Conservation (phyloP, 1,140 invertebrate genomes). For the Gryon sp. region DNA sequence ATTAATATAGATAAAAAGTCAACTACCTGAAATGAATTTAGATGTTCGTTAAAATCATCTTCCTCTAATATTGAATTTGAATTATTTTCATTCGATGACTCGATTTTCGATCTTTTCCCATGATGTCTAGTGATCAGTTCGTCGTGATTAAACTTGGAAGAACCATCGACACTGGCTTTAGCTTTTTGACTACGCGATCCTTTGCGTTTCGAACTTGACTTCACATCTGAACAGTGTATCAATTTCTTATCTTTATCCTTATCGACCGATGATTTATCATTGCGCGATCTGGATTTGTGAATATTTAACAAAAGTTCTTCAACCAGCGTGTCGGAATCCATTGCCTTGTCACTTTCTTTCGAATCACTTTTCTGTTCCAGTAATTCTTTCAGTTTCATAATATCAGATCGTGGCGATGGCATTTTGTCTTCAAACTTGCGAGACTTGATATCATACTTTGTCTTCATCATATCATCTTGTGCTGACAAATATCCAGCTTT, state of each 20-base stretch:
- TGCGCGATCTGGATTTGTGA: conserved; percentile 62
- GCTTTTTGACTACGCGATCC: conserved; percentile 69
- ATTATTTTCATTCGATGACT: conserved; percentile 67
- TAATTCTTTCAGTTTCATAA: conserved; percentile 67
- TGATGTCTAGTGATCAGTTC: conserved; percentile 62
- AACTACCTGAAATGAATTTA: conserved; percentile 67
- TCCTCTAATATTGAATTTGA: conserved; percentile 68
- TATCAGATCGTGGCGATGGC: conserved; percentile 67
- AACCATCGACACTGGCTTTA: conserved; percentile 67
- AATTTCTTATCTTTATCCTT: conserved; percentile 68
- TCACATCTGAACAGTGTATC: conserved; percentile 63
- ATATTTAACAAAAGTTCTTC: conserved; percentile 69
- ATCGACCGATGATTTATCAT: conserved; percentile 64
- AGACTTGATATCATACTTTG: conserved; percentile 72
- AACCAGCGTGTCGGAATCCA: conserved; percentile 73
- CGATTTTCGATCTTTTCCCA: conserved; percentile 70
- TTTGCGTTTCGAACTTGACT: conserved; percentile 71
- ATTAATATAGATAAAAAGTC: background rate
- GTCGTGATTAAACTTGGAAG: conserved; percentile 62
- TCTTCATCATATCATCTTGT: conserved; percentile 36
- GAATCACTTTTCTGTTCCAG: conserved; percentile 39
- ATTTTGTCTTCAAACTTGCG: conserved; percentile 77
- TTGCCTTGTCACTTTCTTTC: conserved; percentile 43
- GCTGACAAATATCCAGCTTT: conserved; percentile 22
- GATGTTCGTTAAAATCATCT: conserved; percentile 71